Conservation (phyloP, 2,797 vertebrate species). For the Melanogrammus aeglefinus region DNA sequence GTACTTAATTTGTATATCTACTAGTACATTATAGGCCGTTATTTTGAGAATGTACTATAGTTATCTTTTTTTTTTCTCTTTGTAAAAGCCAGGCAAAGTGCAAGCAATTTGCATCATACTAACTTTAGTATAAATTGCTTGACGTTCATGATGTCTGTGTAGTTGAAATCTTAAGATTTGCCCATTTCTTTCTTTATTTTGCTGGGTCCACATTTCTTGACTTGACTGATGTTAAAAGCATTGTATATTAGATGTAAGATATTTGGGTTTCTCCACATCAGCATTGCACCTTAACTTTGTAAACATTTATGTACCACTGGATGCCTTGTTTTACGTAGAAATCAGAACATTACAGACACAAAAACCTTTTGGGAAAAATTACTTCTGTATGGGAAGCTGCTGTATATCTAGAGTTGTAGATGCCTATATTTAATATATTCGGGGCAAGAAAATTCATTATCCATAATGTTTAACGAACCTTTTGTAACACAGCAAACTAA, state of each 20-base stretch:
- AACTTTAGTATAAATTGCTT: neutral
- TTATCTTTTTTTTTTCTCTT: constrained; percentile 25
- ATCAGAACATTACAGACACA: constrained; percentile 42
- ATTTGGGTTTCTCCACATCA: constrained; percentile 63
- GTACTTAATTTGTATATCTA: constrained; percentile 45
- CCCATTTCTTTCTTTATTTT: neutral
- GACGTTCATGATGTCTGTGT: neutral
- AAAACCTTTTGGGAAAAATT: constrained; percentile 39
- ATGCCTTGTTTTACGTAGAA: constrained; percentile 75
- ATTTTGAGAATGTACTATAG: constrained; percentile 42
- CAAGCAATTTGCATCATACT: constrained; percentile 7
- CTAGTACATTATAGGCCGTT: constrained; percentile 41
- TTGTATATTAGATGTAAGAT: constrained; percentile 70
- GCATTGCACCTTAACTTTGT: constrained; percentile 73
- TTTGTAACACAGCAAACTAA: constrained; percentile 75
- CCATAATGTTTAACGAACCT: constrained; percentile 65
- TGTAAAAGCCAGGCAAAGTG: constrained; percentile 30
- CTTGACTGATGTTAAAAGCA: constrained; percentile 50
- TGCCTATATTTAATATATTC: constrained; percentile 70
- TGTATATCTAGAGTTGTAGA: constrained; percentile 72
- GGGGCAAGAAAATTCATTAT: constrained; percentile 51
- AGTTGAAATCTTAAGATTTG: neutral
- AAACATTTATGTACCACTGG: constrained; percentile 76
- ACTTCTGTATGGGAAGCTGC: constrained; percentile 71
- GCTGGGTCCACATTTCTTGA: constrained; percentile 18